Percentiles rank a stretch among this genome's conserved stretches.
Conservation (phyloP, 2,888 invertebrate genomes). For the Blastobasis adustella region DNA sequence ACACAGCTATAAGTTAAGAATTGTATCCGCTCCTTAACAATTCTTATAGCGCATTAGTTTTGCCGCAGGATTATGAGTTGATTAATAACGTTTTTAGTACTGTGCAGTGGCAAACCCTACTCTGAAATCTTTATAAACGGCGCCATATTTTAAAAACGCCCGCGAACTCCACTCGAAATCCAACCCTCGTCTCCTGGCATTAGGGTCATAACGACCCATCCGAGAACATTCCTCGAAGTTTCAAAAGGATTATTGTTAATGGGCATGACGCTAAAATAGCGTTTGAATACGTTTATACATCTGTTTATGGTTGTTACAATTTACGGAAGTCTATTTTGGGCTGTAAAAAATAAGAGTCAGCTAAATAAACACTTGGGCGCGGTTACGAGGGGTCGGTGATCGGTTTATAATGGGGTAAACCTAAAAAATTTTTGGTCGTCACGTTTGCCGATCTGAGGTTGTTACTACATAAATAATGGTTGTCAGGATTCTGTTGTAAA, state of each 20-base stretch:
- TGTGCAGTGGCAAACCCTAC: constrained; percentile 30
- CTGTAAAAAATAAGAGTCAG: constrained; percentile 13
- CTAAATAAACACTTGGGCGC: constrained; percentile 36
- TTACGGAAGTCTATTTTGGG: constrained; percentile 33
- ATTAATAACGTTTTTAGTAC: constrained; percentile 53
- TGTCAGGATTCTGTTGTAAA: too few species aligned
- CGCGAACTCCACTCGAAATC: constrained; percentile 16
- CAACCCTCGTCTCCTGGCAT: constrained; percentile 25
- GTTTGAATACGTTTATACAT: constrained; percentile 42
- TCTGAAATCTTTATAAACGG: constrained; percentile 52
- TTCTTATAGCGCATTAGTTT: constrained; percentile 11
- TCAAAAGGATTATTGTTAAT: constrained; percentile 63
- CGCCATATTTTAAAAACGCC: constrained; percentile 29
- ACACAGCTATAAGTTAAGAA: too few species aligned
- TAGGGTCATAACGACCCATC: constrained; percentile 19
- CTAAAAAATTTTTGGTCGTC: constrained; percentile 13
- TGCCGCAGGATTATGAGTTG: constrained; percentile 31
- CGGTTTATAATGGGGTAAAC: constrained; percentile 38
- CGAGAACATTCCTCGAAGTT: constrained; percentile 25
- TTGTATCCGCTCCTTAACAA: constrained; percentile 6
- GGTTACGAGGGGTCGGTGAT: constrained; percentile 46
- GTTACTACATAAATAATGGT: too few species aligned
- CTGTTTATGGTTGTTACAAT: constrained; percentile 32
- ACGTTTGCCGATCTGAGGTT: constrained; percentile 13
- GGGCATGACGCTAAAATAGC: constrained; percentile 37